Percentiles rank a stretch among this genome's conserved stretches.
phyloP scores from a whole-genome alignment of 2,888 invertebrate genomes.

The Spisula subtruncata region DNA sequence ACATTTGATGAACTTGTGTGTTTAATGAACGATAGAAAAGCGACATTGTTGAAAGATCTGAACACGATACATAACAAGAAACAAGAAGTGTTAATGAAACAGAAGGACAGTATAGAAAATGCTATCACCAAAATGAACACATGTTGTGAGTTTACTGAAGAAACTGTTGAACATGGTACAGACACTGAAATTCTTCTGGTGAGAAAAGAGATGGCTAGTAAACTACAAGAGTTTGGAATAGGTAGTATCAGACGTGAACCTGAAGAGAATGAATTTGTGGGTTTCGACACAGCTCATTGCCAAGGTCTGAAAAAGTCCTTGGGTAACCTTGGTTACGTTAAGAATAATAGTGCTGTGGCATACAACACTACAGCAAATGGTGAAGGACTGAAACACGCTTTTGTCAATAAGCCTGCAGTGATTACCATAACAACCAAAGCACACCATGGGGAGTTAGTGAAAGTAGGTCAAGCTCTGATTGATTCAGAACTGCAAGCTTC shows the following conservation, averaged over 20 bases:
- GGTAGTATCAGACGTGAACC: slow-evolving; percentile 83
- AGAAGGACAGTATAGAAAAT: slow-evolving; percentile 86
- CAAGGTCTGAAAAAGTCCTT: slow-evolving; percentile 82
- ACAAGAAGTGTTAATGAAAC: slow-evolving; percentile 85
- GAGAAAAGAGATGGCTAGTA: slow-evolving; percentile 88
- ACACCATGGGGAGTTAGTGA: slow-evolving; percentile 86
- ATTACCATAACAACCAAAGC: slow-evolving; percentile 87
- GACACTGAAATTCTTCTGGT: slow-evolving; percentile 89
- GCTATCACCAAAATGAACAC: slow-evolving; percentile 87
- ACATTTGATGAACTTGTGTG: slow-evolving; percentile 86
- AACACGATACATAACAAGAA: slow-evolving; percentile 85
- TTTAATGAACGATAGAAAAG: slow-evolving; percentile 85
- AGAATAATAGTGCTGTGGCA: slow-evolving; percentile 87
- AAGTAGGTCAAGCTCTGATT: slow-evolving; percentile 84
- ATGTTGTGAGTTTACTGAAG: slow-evolving; percentile 88
- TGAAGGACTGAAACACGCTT: slow-evolving; percentile 87
- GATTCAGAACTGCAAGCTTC: slow-evolving; percentile 81
- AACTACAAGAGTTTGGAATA: slow-evolving; percentile 86
- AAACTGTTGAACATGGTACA: slow-evolving; percentile 88
- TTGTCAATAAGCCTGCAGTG: slow-evolving; percentile 84
- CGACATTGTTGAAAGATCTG: slow-evolving; percentile 85
- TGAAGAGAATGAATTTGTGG: slow-evolving; percentile 86
- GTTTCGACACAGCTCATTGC: slow-evolving; percentile 85
- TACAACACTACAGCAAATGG: slow-evolving; percentile 87
- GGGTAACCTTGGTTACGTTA: slow-evolving; percentile 85